Conservation (phyloP, 2,113 vertebrate genomes). For the Cephalophus harveyi region DNA sequence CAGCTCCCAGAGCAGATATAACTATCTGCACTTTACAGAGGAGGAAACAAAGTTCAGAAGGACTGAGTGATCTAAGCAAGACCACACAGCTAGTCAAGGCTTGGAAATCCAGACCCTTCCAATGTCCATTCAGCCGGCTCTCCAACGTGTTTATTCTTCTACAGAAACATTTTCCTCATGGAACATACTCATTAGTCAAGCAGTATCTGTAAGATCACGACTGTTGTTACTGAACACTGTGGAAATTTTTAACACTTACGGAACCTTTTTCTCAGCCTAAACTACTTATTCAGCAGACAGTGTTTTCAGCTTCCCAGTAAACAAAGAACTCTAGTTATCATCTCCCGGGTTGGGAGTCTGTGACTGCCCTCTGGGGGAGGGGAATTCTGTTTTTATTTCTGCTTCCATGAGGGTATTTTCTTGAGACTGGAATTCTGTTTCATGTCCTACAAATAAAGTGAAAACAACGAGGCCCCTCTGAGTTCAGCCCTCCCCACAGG, state of each 20-base stretch:
- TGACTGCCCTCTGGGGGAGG: background rate
- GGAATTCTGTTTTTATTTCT: conserved; percentile 16
- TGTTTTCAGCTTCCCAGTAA: background rate
- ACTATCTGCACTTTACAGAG: background rate
- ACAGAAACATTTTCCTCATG: background rate
- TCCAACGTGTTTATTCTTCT: background rate
- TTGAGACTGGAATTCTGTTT: conserved; percentile 39
- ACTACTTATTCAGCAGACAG: background rate
- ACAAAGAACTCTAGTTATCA: background rate
- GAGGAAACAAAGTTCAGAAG: background rate
- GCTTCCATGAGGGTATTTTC: conserved; percentile 4
- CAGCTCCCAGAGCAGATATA: background rate
- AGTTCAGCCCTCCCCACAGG: background rate
- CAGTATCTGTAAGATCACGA: background rate
- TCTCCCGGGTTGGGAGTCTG: background rate
- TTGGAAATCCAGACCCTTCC: background rate
- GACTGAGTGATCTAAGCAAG: background rate
- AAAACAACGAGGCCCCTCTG: background rate
- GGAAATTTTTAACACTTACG: background rate
- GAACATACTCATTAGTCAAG: background rate
- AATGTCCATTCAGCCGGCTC: background rate
- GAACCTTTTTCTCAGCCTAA: background rate
- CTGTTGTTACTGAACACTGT: background rate
- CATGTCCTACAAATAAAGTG: background rate
- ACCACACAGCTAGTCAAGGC: background rate